phyloP scores from a whole-genome alignment of 2,797 vertebrate species.

The Monodelphis domestica region DNA sequence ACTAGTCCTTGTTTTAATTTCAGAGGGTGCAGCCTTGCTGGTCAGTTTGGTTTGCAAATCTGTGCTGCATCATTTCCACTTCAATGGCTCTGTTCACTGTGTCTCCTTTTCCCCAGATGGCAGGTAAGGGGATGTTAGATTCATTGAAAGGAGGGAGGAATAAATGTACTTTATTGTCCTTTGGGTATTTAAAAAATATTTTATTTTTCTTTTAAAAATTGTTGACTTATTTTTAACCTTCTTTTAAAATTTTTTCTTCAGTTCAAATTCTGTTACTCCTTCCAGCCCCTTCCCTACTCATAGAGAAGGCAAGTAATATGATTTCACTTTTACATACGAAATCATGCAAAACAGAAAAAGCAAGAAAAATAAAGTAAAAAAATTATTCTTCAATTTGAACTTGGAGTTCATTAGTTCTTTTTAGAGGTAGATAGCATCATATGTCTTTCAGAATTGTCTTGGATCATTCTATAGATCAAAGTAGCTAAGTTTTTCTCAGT shows the following conservation, averaged over 20 bases:
- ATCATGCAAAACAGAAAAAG: not conserved
- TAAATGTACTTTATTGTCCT: not conserved
- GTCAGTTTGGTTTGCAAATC: conserved; percentile 92
- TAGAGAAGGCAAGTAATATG: not conserved
- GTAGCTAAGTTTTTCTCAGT: not conserved
- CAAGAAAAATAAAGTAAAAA: not conserved
- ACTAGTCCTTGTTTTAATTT: not conserved
- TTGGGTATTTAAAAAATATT: not conserved
- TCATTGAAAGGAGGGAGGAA: not conserved
- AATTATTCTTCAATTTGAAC: not conserved
- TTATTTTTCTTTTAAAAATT: not conserved
- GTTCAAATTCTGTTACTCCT: not conserved
- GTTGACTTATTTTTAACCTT: not conserved
- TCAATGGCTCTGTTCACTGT: conserved; percentile 93
- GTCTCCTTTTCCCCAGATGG: conserved; percentile 95
- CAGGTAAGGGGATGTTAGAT: conserved; percentile 85
- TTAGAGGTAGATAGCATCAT: not conserved
- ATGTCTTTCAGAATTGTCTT: not conserved
- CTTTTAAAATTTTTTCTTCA: not conserved
- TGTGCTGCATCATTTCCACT: conserved; percentile 93
- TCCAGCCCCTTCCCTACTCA: too few species aligned
- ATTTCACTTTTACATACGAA: not conserved
- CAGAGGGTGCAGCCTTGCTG: conserved; percentile 93
- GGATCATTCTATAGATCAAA: not conserved
- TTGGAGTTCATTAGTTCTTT: not conserved